Conservation (phyloP, 35 echinoderm and acorn worm species). For the Anneissia japonica region DNA sequence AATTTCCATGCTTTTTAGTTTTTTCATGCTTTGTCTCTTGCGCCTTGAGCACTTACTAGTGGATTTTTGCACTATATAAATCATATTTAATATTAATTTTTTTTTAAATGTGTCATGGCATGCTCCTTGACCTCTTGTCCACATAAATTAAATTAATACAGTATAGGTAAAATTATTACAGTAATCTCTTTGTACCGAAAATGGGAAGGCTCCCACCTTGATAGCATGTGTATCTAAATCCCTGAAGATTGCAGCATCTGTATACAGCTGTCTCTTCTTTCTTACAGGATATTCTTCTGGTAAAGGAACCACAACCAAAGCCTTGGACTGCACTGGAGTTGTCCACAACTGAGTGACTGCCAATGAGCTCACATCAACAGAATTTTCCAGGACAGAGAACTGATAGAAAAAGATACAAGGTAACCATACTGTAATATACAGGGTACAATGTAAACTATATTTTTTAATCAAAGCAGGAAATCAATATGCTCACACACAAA, state of each 20-base stretch:
- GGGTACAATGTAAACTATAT: too few relatives aligned
- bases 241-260: conserved; percentile 88
- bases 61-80: too few relatives aligned
- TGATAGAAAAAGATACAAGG: background rate
- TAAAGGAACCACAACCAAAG: conserved; percentile 68
- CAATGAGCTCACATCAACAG: background rate
- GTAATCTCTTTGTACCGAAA: too few relatives aligned
- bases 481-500: too few relatives aligned
- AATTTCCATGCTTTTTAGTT: background rate
- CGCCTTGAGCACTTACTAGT: background rate
- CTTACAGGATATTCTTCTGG: conserved; percentile 86
- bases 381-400: background rate
- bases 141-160: too few relatives aligned
- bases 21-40: background rate
- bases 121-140: background rate
- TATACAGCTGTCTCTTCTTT: conserved; percentile 84
- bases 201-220: conserved; percentile 29
- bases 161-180: too few relatives aligned
- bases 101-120: too few relatives aligned
- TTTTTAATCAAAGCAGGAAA: too few relatives aligned
- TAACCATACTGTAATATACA: too few relatives aligned
- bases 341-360: conserved; percentile 76
- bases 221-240: conserved; percentile 88
- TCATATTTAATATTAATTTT: too few relatives aligned
- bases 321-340: conserved; percentile 78